Base-by-base conservation (phyloP, 1,140 invertebrate genomes). In the Eurosta solidaginis region DNA sequence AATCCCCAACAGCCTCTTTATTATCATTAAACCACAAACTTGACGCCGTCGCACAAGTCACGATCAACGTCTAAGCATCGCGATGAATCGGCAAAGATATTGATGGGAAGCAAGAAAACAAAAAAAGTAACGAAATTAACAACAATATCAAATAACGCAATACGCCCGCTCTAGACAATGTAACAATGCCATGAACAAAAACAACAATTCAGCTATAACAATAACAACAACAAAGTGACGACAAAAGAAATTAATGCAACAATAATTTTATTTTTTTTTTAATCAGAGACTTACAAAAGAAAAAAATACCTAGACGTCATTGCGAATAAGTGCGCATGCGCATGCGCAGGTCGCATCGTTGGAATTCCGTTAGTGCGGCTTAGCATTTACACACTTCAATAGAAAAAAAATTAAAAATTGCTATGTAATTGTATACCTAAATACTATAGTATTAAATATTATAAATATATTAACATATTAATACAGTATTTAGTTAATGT, bases 21-120 rank as follows among this genome's bases (percentile, higher is more conserved):
- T 68, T 68, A 68, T 68, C 59, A 68, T 68, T 68, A 68, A 68
- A 22, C 59, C 59, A 40, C 59, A 68, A 68, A 68, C 6, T 40
- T 40, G 27, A 63, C 14, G 54, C 25, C n/a, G 27, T 63, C 29
- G 59, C 59, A 6, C n/a, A 68, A 68, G 59, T 68, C 59, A 68
- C 59, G 59, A 68, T 42, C 59, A 68, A 40, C 27, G 27, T 68
- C 36, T 10, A 25, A 52, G 20, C 45, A n/a, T 47, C n/a, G 45
- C 45, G 4, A 47, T 52, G 22, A 3, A n/a, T n/a, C n/a, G n/a
- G n/a, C n/a, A n/a, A n/a, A 25, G 10, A 22, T 68, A 9, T 68
- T 42, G 33, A 17, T 22, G 33, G 33, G 14, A 40, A 52, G 25
- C 7, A 22, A n/a, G 25, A 17, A 52, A 22, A n/a, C 27, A 68